These are phyloP conservation scores for Calameuta idolon DNA, from an alignment of 2,888 invertebrate genomes.

Conservation along the genomic window DNA sequence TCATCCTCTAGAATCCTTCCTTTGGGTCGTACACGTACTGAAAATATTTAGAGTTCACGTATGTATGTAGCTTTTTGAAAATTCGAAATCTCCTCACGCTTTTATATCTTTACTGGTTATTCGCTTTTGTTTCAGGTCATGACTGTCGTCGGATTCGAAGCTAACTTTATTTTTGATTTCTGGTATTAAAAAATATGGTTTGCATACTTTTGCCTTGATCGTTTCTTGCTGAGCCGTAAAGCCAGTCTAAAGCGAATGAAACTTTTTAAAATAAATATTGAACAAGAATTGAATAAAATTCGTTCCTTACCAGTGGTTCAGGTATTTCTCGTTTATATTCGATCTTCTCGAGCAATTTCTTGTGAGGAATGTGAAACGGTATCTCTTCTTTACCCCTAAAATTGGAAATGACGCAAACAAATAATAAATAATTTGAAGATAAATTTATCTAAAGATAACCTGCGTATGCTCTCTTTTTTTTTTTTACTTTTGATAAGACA, in stretches of 20 bases:
- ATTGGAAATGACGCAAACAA: background rate
- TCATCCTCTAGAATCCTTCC: conserved; percentile 24
- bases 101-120: conserved; percentile 5
- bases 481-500: conserved; percentile 17
- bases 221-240: conserved; percentile 69
- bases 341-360: conserved; percentile 73
- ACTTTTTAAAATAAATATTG: conserved; percentile 10
- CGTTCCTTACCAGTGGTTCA: conserved; percentile 72
- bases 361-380: conserved; percentile 74
- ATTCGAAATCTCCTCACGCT: background rate
- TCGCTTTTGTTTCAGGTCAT: conserved; percentile 19
- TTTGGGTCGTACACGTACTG: conserved; percentile 25
- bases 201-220: conserved; percentile 60
- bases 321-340: conserved; percentile 71
- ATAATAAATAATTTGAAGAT: background rate
- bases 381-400: conserved; percentile 58
- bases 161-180: conserved; percentile 17
- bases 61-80: background rate
- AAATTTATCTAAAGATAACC: background rate
- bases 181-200: conserved; percentile 28
- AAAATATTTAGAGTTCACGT: background rate
- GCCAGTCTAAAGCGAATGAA: conserved; percentile 67
- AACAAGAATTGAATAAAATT: conserved; percentile 9
- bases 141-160: background rate
- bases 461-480: background rate